Conservation (phyloP, 1,140 invertebrate genomes). For the Rhagoletis zephyria region DNA sequence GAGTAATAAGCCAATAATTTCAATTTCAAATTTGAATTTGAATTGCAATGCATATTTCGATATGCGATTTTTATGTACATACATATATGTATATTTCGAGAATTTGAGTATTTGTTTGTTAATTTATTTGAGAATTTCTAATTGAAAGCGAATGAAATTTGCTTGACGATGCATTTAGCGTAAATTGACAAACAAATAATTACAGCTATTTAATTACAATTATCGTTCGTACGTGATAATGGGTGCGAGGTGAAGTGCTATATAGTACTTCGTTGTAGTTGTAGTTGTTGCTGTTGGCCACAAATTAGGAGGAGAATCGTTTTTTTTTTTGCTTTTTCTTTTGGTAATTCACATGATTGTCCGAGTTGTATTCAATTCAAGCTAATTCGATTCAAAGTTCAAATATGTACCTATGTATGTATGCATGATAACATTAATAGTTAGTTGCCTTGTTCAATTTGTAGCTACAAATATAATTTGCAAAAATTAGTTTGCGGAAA, state of each 20-base stretch:
- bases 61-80: neutral
- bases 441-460: too few relatives aligned
- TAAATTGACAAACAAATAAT: conserved; percentile 50
- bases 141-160: conserved; percentile 31
- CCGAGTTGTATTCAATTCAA: too few relatives aligned
- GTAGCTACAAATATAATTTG: too few relatives aligned
- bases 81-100: neutral
- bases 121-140: conserved; percentile 39
- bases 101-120: conserved; percentile 14
- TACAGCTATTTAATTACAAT: conserved; percentile 7
- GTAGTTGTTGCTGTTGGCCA: neutral
- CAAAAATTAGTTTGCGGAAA: too few relatives aligned
- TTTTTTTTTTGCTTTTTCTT: neutral
- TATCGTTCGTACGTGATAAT: conserved; percentile 26
- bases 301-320: neutral
- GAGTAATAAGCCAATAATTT: conserved; percentile 41
- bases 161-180: conserved; percentile 14
- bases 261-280: too few relatives aligned
- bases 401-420: too few relatives aligned
- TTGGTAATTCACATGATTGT: neutral
- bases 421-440: too few relatives aligned
- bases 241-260: neutral
- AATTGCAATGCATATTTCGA: conserved; percentile 17
- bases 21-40: conserved; percentile 42
- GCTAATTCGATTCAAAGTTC: too few relatives aligned